Evolutionary conservation across 2,888 invertebrate species (phyloP).

Genomic region (Ormyrus rosae): DNA sequence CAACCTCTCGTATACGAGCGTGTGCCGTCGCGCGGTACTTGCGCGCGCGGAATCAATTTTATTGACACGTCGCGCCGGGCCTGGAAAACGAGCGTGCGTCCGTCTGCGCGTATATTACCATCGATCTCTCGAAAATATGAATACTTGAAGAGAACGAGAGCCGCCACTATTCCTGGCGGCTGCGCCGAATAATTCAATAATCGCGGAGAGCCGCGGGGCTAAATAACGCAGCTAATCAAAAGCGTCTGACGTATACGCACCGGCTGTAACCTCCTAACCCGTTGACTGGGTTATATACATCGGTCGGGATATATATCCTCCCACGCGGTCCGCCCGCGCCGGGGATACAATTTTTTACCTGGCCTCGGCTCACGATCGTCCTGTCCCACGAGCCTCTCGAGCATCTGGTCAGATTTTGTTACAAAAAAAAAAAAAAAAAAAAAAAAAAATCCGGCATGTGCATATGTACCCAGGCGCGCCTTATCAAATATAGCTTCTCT

Average conservation of each 20-base stretch:
- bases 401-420: slow-evolving; percentile 75
- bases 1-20: background rate
- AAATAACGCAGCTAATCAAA: no score
- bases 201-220: no score
- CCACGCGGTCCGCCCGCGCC: slow-evolving; percentile 48
- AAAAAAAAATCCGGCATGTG: slow-evolving; percentile 60
- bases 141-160: no score
- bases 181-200: no score
- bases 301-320: slow-evolving; percentile 6
- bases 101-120: no score
- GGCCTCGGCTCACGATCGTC: slow-evolving; percentile 20
- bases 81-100: no score
- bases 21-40: no score
- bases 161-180: no score
- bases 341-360: slow-evolving; percentile 57
- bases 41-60: no score
- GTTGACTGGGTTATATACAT: background rate
- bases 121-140: no score
- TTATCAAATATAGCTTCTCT: slow-evolving; percentile 67
- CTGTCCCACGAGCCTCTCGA: slow-evolving; percentile 39
- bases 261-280: slow-evolving; percentile 12
- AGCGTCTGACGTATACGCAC: no score
- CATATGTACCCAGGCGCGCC: slow-evolving; percentile 49
- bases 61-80: no score
- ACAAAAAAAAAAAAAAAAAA: slow-evolving; percentile 66